A percentile compares a stretch with the other conserved stretches of the same genome.
phyloP scores from a whole-genome alignment of 2,888 invertebrate genomes.

The Scaptomyza caliginosa region DNA sequence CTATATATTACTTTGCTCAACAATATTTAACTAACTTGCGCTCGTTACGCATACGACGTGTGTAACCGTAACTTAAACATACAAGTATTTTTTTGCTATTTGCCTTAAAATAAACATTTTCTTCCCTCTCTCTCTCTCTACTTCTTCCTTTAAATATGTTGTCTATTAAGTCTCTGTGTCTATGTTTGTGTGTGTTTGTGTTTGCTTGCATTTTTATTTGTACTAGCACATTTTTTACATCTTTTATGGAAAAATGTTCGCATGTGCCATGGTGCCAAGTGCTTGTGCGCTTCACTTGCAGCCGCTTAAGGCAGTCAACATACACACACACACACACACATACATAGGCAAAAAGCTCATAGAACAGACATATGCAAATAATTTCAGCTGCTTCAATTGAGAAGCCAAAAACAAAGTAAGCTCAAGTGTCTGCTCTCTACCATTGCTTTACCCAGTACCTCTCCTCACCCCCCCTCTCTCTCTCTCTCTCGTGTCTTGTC shows the following conservation, averaged over 20 bases:
- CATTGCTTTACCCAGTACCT: neutral
- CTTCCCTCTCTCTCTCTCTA: neutral
- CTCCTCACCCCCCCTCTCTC: neutral
- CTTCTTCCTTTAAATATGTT: neutral
- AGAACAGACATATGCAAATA: conserved; percentile 69
- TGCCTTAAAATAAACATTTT: conserved; percentile 16
- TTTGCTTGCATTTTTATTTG: conserved; percentile 50
- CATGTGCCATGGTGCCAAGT: conserved; percentile 71
- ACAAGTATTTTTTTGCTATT: neutral
- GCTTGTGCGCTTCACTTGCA: conserved; percentile 62
- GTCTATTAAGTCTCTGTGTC: conserved; percentile 4
- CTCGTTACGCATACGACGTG: conserved; percentile 13
- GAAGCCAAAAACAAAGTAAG: conserved; percentile 52
- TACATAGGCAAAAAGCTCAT: conserved; percentile 9
- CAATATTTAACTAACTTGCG: neutral
- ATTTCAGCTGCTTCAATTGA: conserved; percentile 64
- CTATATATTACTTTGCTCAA: neutral
- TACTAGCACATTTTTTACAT: conserved; percentile 53
- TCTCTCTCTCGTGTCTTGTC: neutral
- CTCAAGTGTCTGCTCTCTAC: conserved; percentile 1
- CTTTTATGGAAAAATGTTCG: conserved; percentile 45
- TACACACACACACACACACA: conserved; percentile 7
- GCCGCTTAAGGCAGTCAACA: conserved; percentile 61
- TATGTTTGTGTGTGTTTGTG: neutral
- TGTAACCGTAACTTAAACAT: neutral